Evolutionary conservation across 2,113 vertebrate species (phyloP).

Genomic region (Alouatta palliata): DNA sequence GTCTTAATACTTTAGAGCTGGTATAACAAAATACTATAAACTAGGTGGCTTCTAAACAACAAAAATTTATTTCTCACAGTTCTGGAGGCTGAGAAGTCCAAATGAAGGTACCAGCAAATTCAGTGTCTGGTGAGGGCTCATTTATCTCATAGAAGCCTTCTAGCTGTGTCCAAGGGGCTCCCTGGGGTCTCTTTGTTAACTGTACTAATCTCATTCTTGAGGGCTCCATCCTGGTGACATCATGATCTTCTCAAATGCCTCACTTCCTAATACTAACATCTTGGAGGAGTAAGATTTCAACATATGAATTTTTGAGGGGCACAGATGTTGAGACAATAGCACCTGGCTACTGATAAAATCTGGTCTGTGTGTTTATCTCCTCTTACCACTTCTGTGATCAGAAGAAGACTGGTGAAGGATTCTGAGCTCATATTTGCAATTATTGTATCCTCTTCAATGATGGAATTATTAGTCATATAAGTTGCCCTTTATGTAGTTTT

Average conservation of each 20-base stretch:
- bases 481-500: neutral
- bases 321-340: neutral
- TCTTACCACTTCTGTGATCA: neutral
- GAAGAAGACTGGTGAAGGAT: neutral
- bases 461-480: neutral
- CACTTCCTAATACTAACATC: neutral
- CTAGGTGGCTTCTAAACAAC: neutral
- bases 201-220: neutral
- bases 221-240: neutral
- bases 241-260: neutral
- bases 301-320: fast-evolving
- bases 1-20: neutral
- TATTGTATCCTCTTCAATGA: neutral
- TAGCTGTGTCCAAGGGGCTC: neutral
- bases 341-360: neutral
- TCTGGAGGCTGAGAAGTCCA: neutral
- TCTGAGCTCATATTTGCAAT: neutral
- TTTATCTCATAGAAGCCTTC: neutral
- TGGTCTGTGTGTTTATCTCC: neutral
- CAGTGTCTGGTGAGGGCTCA: neutral
- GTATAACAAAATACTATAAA: neutral
- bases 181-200: neutral
- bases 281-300: neutral
- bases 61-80: neutral
- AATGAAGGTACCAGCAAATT: neutral